These are phyloP conservation scores for Pimpla rufipes DNA, from an alignment of 2,888 invertebrate genomes.

Conservation along the genomic window DNA sequence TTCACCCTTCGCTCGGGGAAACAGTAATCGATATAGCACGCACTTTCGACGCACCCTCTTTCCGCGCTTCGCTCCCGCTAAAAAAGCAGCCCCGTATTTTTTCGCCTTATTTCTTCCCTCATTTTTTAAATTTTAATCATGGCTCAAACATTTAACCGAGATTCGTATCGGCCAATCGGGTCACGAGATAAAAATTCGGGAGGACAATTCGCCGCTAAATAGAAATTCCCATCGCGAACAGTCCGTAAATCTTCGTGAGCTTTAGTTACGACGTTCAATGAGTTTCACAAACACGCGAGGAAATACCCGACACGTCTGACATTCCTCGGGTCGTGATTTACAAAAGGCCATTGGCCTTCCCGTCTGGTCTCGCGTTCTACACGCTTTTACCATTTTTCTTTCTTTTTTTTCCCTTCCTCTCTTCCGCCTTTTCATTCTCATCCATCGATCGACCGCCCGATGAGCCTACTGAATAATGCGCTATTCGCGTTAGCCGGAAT, in stretches of 20 bases:
- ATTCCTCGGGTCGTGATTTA: conserved; percentile 53
- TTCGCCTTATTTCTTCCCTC: not conserved
- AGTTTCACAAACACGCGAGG: not conserved
- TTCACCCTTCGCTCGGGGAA: conserved; percentile 58
- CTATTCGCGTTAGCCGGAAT: conserved; percentile 35
- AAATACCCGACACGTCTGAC: conserved; percentile 26
- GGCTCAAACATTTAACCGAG: too few relatives aligned
- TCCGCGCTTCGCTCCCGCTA: conserved; percentile 36
- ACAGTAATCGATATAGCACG: conserved; percentile 76
- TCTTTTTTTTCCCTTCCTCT: conserved; percentile 13
- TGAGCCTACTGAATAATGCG: conserved; percentile 42
- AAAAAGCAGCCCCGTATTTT: not conserved
- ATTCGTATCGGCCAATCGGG: too few relatives aligned
- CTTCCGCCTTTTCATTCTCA: not conserved
- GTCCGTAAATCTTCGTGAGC: not conserved
- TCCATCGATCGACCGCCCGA: conserved; percentile 34
- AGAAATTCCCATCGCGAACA: not conserved
- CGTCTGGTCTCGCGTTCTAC: conserved; percentile 11
- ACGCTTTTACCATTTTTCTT: conserved; percentile 29
- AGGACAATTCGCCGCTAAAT: too few relatives aligned
- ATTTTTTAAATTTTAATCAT: too few relatives aligned
- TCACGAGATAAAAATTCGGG: too few relatives aligned
- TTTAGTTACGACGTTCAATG: too few relatives aligned
- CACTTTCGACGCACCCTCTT: conserved; percentile 56
- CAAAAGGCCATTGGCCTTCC: conserved; percentile 62